Percentiles rank a stretch among this genome's conserved stretches.
Evolutionary conservation across 2,797 vertebrate genomes (phyloP).

Genomic region (Harpagifer antarcticus): DNA sequence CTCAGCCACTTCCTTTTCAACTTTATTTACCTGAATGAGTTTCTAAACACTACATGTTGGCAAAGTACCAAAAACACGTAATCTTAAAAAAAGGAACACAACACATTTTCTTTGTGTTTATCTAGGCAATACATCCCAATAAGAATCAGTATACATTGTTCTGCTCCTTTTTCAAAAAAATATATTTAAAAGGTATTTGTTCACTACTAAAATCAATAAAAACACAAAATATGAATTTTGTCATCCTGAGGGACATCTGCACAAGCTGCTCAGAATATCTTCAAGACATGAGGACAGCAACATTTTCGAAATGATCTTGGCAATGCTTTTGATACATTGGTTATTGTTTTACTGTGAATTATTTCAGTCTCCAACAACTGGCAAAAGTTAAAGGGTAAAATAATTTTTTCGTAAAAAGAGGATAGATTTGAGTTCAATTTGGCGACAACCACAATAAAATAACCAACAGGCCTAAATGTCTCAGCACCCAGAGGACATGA

Average conservation of each 20-base stretch:
- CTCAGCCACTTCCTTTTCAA: neutral
- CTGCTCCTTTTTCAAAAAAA: neutral
- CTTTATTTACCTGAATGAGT: too few species aligned
- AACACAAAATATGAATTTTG: neutral
- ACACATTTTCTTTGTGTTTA: neutral
- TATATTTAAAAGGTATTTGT: neutral
- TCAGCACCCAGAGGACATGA: conserved; percentile 37
- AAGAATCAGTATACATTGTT: neutral
- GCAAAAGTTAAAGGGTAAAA: neutral
- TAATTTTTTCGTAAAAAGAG: neutral
- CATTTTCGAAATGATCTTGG: too few species aligned
- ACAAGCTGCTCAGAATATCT: too few species aligned
- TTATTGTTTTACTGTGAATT: neutral
- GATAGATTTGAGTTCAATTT: conserved; percentile 5
- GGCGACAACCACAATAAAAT: neutral
- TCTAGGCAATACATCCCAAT: neutral
- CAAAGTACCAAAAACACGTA: too few species aligned
- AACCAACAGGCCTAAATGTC: neutral
- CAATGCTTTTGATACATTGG: too few species aligned
- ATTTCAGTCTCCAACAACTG: neutral
- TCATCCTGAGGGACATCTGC: neutral
- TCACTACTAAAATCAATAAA: neutral
- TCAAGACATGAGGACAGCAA: too few species aligned
- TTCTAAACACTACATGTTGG: too few species aligned
- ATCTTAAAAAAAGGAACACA: neutral